Base-by-base conservation (phyloP, 2,797 vertebrate species). In the Meriones psammophilus region DNA sequence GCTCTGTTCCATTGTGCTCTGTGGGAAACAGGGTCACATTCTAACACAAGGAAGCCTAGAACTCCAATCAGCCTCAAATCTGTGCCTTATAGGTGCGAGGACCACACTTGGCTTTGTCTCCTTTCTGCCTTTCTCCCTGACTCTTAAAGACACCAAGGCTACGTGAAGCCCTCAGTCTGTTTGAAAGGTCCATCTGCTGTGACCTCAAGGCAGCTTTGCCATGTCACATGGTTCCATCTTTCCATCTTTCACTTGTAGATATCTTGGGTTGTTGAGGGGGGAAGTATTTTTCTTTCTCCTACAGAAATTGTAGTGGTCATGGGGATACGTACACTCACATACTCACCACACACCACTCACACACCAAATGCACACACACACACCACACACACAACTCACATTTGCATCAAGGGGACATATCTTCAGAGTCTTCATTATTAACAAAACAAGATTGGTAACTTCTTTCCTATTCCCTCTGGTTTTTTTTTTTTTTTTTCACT, bases 381-480 rank as follows among this genome's bases (percentile, higher is more conserved):
- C 50, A 50, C 50, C 8, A 8, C 50, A 50, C 50, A 50, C 50
- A 50, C 12, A 3, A 3, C 58, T 20, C 8, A 62, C 30, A n/a
- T 22, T 93, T 66, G 14, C 22, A 60, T 8, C 30, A 54, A 87
- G 42, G 18, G 92, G 28, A 88, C 22, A 22, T 54, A 71, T 73
- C 88, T 90, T 18, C 85, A 81, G 50, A 88, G 39, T 10, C 66
- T 90, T 88, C 50, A 22, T 89, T 86, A 69, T 62, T 50, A 86
- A 79, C 26, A 69, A n/a, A 28, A 17, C 42, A 93, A 18, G 54
- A 33, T 39, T 62, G 80, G 60, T 54, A 79, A 39, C 42, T 87
- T 60, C 71, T 66, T 92, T 68, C 42, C 73, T 42, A 71, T 12
- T n/a, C 10, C 17, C 62, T 50, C 42, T 46, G n/a, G 56, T 39